These are phyloP conservation scores for Tamandua tetradactyla DNA, from an alignment of 2,797 vertebrate species.

Conservation along the genomic window DNA sequence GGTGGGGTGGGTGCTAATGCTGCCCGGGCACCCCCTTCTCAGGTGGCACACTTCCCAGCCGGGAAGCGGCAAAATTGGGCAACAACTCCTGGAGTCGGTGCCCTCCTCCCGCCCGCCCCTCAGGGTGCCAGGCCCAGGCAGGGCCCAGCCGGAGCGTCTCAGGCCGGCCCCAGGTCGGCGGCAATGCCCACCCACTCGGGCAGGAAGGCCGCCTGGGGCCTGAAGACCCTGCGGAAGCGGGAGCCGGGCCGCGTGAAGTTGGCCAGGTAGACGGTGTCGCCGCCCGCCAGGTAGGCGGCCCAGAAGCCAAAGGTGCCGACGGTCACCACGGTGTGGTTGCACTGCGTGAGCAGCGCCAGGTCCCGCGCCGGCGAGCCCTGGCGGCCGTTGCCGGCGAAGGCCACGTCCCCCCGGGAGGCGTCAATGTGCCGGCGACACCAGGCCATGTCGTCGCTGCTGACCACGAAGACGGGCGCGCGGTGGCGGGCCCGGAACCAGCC, in stretches of 20 bases:
- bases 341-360: conserved; percentile 79
- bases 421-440: conserved; percentile 81
- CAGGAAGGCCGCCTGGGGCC: conserved; percentile 76
- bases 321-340: conserved; percentile 84
- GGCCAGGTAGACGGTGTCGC: conserved; percentile 79
- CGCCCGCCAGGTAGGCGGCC: conserved; percentile 78
- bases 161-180: conserved; percentile 59
- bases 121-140: rapidly evolving
- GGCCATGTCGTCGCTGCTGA: conserved; percentile 80
- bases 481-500: conserved; percentile 78
- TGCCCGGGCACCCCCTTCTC: too few species aligned
- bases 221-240: conserved; percentile 76
- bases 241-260: conserved; percentile 80
- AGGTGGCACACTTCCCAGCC: not conserved
- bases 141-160: not conserved
- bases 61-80: not conserved
- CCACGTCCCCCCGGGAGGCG: conserved; percentile 74
- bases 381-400: conserved; percentile 76
- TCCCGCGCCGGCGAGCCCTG: conserved; percentile 76
- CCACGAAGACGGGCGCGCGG: conserved; percentile 76
- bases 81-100: rapidly evolving
- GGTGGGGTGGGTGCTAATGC: too few species aligned
- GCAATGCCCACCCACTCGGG: conserved; percentile 81
- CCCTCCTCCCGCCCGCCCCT: rapidly evolving
- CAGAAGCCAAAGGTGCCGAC: conserved; percentile 84